phyloP scores from a whole-genome alignment of 2,113 vertebrate genomes.

The Spizaetus ornatus region DNA sequence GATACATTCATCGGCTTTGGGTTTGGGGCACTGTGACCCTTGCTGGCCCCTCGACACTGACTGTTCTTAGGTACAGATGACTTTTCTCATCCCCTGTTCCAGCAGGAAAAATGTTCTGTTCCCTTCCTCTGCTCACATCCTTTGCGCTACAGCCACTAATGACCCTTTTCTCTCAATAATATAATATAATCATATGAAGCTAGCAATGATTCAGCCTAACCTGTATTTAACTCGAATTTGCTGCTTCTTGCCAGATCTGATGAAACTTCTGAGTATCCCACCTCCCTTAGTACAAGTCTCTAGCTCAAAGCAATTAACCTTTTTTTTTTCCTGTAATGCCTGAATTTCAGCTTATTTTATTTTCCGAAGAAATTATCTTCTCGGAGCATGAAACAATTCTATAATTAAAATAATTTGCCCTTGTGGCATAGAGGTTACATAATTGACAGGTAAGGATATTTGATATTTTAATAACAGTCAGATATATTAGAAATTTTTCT shows the following conservation, averaged over 20 bases:
- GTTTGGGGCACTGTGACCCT: background rate
- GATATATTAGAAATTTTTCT: background rate
- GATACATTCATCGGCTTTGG: rapidly evolving
- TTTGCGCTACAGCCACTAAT: background rate
- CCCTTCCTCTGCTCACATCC: background rate
- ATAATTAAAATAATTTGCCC: conserved; percentile 50
- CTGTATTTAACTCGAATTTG: background rate
- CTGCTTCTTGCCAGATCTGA: background rate
- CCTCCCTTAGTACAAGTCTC: background rate
- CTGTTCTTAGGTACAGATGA: background rate
- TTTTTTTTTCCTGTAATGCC: background rate
- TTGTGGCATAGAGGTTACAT: background rate
- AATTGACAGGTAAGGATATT: conserved; percentile 6
- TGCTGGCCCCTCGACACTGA: rapidly evolving
- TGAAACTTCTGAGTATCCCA: background rate
- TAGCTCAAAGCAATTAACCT: conserved; percentile 3
- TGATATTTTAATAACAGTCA: conserved; percentile 30
- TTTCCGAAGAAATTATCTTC: background rate
- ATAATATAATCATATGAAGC: background rate
- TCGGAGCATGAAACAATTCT: background rate
- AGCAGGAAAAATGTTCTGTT: background rate
- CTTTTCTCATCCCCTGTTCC: background rate
- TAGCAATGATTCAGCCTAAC: background rate
- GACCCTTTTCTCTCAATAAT: background rate
- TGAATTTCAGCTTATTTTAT: conserved; percentile 7